Evolutionary conservation across 2,888 invertebrate species (phyloP).

Genomic region (Acanthococcus lagerstroemiae): DNA sequence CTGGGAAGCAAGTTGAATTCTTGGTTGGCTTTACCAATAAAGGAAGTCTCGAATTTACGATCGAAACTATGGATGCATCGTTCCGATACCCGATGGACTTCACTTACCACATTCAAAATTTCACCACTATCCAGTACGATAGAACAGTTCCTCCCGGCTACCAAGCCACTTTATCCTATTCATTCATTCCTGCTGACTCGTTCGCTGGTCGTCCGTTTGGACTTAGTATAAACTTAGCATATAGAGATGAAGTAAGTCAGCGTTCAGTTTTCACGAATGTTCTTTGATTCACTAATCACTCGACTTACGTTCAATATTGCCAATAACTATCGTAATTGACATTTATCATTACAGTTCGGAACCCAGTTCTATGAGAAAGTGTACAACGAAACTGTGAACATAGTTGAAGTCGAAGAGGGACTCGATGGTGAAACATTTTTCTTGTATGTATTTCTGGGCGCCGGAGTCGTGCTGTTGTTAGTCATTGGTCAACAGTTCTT

Average conservation of each 20-base stretch:
- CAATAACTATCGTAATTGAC: neutral
- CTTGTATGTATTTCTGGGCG: constrained; percentile 88
- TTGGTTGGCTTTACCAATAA: constrained; percentile 94
- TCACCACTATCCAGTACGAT: constrained; percentile 80
- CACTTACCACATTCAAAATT: constrained; percentile 96
- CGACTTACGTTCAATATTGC: too few relatives aligned
- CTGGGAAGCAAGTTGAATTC: constrained; percentile 85
- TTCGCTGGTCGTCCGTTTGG: constrained; percentile 96
- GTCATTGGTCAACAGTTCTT: constrained; percentile 84
- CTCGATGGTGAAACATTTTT: constrained; percentile 98
- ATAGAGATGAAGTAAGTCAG: constrained; percentile 62
- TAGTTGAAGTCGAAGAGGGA: constrained; percentile 92
- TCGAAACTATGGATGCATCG: constrained; percentile 91
- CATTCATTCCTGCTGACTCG: constrained; percentile 89
- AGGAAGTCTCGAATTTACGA: constrained; percentile 77
- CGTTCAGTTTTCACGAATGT: neutral
- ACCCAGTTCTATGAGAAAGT: constrained; percentile 72
- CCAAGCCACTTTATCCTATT: constrained; percentile 90
- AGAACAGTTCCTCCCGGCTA: constrained; percentile 78
- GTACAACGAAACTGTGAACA: constrained; percentile 94
- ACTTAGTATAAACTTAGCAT: constrained; percentile 81
- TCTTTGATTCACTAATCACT: too few relatives aligned
- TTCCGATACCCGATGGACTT: constrained; percentile 99
- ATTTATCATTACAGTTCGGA: constrained; percentile 47
- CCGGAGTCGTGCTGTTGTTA: constrained; percentile 72